Conservation (phyloP, 2,113 vertebrate species). For the Bubo scandiacus region DNA sequence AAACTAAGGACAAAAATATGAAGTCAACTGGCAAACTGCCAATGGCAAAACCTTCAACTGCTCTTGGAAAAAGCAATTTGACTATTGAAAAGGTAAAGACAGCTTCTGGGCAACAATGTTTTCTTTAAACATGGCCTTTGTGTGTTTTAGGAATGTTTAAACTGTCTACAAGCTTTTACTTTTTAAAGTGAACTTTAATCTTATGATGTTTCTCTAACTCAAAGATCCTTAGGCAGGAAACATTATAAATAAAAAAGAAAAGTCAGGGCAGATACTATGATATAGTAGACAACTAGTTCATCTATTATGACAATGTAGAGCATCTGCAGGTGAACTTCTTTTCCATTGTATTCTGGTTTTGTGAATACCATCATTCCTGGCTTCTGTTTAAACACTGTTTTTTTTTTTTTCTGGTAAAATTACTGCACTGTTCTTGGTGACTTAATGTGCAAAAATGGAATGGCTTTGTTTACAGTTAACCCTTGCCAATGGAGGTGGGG, state of each 20-base stretch:
- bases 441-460: background rate
- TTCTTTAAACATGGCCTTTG: background rate
- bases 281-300: background rate
- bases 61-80: constrained; percentile 41
- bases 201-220: background rate
- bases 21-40: constrained; percentile 9
- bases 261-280: background rate
- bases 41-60: background rate
- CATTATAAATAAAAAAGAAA: background rate
- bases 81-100: constrained; percentile 70
- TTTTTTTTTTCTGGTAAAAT: background rate
- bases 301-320: background rate
- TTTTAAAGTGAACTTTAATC: background rate
- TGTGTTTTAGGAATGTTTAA: background rate
- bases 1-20: background rate
- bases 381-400: background rate
- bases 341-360: background rate
- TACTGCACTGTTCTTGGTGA: background rate
- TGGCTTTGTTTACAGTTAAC: background rate
- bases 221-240: background rate
- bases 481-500: background rate
- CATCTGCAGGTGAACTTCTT: background rate
- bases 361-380: background rate
- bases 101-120: background rate
- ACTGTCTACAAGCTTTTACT: background rate